Evolutionary conservation across 2,797 vertebrate genomes (phyloP).

Genomic region (Anas georgica): DNA sequence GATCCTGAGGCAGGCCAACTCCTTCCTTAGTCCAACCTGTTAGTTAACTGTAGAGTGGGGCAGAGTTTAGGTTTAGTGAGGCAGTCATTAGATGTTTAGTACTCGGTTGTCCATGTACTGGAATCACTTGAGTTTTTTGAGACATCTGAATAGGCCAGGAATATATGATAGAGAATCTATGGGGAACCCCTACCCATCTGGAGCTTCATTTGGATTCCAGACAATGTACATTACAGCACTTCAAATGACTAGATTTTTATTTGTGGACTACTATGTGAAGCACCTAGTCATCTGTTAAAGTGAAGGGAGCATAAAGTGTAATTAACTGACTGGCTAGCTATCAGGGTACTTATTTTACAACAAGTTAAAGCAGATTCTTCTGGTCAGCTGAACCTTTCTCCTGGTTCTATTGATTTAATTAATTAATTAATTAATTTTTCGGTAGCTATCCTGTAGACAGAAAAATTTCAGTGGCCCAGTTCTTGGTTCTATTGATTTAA

Average conservation of each 20-base stretch:
- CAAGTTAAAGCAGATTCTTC: not conserved
- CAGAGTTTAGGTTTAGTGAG: not conserved
- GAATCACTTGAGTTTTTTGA: not conserved
- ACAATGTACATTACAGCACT: not conserved
- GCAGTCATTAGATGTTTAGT: not conserved
- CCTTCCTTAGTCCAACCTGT: not conserved
- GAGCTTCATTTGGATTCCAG: not conserved
- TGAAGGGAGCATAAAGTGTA: constrained; percentile 5
- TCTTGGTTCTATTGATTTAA: not conserved
- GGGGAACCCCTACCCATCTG: not conserved
- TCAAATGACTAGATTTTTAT: not conserved
- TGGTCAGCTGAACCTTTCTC: not conserved
- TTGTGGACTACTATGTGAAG: not conserved
- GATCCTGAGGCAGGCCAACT: not conserved
- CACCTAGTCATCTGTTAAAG: constrained; percentile 15
- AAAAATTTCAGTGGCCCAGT: not conserved
- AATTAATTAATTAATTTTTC: not conserved
- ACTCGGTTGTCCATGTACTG: not conserved
- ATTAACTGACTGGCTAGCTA: constrained; percentile 10
- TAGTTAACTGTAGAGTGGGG: not conserved
- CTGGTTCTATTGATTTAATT: not conserved
- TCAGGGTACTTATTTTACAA: not conserved
- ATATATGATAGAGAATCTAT: not conserved
- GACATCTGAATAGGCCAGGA: not conserved
- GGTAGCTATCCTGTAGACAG: not conserved